Percentiles rank a stretch among this genome's conserved stretches.
Evolutionary conservation across 2,888 invertebrate species (phyloP).

Genomic region (Drosophila borealis): DNA sequence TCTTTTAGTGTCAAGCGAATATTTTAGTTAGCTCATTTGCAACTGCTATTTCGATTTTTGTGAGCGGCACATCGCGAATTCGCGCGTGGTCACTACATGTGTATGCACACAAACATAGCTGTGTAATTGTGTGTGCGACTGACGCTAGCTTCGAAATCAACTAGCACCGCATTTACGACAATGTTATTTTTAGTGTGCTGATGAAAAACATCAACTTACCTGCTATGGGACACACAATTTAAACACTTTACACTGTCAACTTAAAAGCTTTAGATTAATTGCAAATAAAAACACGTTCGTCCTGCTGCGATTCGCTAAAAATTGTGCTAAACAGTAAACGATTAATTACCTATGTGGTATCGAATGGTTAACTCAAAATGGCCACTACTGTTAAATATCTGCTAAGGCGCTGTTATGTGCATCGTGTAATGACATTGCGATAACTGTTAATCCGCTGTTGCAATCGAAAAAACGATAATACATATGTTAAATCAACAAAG

Average conservation of each 20-base stretch:
- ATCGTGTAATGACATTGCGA: neutral
- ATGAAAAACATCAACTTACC: slow-evolving; percentile 24
- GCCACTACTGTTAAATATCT: neutral
- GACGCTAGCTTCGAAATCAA: slow-evolving; percentile 37
- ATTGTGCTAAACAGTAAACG: slow-evolving; percentile 19
- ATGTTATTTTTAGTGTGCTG: neutral
- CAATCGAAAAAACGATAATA: neutral
- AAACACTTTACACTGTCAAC: slow-evolving; percentile 6
- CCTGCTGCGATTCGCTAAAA: slow-evolving; percentile 20
- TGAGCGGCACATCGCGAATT: slow-evolving; percentile 21
- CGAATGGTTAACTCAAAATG: slow-evolving; percentile 41
- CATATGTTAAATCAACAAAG: neutral
- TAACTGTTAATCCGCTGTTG: slow-evolving; percentile 3
- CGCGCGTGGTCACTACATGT: slow-evolving; percentile 37
- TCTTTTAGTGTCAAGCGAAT: neutral
- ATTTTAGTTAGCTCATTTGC: slow-evolving; percentile 5
- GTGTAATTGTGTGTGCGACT: slow-evolving; percentile 18
- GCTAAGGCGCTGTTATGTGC: neutral
- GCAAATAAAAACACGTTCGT: slow-evolving; percentile 27
- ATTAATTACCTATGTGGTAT: slow-evolving; percentile 10
- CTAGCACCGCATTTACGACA: neutral
- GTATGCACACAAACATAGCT: slow-evolving; percentile 8
- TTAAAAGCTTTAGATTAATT: neutral
- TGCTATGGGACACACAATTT: slow-evolving; percentile 20
- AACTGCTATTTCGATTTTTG: slow-evolving; percentile 7